A percentile compares a stretch with the other conserved stretches of the same genome.
Evolutionary conservation across 2,113 vertebrate genomes (phyloP).

Genomic region (Clupea harengus): DNA sequence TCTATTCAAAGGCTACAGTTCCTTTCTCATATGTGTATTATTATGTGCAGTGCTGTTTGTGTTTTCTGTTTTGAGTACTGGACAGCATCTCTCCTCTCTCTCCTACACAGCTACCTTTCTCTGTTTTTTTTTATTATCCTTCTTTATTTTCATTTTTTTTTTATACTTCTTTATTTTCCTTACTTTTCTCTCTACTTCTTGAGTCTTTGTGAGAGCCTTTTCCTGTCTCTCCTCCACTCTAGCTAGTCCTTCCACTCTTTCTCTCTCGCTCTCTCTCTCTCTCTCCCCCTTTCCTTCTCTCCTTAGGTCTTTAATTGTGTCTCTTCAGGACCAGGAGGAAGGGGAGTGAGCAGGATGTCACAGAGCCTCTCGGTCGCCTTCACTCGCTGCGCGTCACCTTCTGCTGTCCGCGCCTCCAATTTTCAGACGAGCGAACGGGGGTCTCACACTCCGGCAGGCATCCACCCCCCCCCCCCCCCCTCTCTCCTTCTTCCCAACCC

Average conservation of each 20-base stretch:
- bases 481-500: neutral
- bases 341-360: constrained; percentile 29
- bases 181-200: constrained; percentile 1
- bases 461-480: constrained; percentile 39
- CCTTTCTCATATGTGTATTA: neutral
- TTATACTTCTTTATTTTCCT: neutral
- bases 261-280: neutral
- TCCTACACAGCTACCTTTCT: neutral
- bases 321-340: constrained; percentile 24
- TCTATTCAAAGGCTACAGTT: neutral
- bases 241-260: neutral
- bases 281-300: constrained; percentile 31
- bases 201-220: neutral
- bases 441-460: constrained; percentile 52
- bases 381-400: constrained; percentile 23
- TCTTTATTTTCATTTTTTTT: neutral
- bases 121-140: neutral
- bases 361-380: neutral
- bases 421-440: constrained; percentile 30
- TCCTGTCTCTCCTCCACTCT: neutral
- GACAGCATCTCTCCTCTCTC: neutral
- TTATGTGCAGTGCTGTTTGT: neutral
- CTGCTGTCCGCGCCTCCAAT: neutral
- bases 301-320: constrained; percentile 20
- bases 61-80: neutral